Conservation (phyloP, 2,113 vertebrate species). For the Isurus oxyrinchus region DNA sequence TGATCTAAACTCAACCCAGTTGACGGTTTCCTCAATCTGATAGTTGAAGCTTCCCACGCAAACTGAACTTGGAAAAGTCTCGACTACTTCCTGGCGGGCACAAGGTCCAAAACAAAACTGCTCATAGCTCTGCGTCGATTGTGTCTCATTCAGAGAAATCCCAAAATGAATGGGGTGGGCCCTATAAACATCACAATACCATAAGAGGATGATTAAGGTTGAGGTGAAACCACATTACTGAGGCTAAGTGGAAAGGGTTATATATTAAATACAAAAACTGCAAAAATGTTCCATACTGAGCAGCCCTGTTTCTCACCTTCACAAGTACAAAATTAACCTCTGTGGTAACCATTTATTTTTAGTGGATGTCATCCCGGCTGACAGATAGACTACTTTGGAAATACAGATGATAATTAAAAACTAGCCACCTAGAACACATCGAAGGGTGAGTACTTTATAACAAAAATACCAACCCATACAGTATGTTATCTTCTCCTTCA, state of each 20-base stretch:
- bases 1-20: background rate
- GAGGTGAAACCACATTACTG: background rate
- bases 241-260: background rate
- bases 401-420: slow-evolving; percentile 1
- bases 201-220: background rate
- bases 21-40: background rate
- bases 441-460: slow-evolving; percentile 11
- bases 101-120: background rate
- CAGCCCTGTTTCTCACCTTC: background rate
- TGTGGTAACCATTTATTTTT: slow-evolving; percentile 26
- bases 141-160: background rate
- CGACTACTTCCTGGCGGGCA: background rate
- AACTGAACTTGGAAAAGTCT: background rate
- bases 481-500: slow-evolving; percentile 1
- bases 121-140: background rate
- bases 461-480: background rate
- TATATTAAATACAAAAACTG: background rate
- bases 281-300: background rate
- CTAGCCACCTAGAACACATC: slow-evolving; percentile 25
- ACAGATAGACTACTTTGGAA: slow-evolving; percentile 15
- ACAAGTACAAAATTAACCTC: slow-evolving; percentile 26
- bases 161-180: background rate
- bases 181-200: background rate
- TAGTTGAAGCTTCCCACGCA: background rate
- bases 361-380: slow-evolving; percentile 16